phyloP scores from a whole-genome alignment of 2,113 vertebrate genomes.

The Perca fluviatilis region DNA sequence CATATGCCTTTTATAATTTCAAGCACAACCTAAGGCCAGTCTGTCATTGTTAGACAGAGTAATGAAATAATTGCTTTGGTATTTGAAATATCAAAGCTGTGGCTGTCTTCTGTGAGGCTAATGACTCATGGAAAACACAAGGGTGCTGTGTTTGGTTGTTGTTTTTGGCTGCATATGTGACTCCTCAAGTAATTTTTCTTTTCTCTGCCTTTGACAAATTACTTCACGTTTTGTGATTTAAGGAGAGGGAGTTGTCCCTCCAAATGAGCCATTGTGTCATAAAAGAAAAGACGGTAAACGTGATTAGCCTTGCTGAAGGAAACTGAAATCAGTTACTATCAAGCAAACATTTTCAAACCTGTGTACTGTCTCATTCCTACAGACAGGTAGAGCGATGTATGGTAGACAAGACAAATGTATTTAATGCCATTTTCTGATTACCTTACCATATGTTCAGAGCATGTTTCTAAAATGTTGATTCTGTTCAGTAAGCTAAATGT shows the following conservation, averaged over 20 bases:
- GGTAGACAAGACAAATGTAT: neutral
- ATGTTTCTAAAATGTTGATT: slow-evolving; percentile 21
- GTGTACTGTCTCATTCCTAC: neutral
- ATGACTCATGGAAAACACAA: slow-evolving; percentile 52
- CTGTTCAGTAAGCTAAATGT: slow-evolving; percentile 10
- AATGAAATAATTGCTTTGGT: slow-evolving; percentile 54
- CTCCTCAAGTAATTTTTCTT: slow-evolving; percentile 30
- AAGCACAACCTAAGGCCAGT: slow-evolving; percentile 16
- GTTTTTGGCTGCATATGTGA: slow-evolving; percentile 28
- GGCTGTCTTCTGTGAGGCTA: slow-evolving; percentile 1
- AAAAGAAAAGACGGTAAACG: slow-evolving; percentile 10
- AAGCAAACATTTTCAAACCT: neutral
- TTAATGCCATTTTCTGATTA: slow-evolving; percentile 27
- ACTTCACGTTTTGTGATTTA: slow-evolving; percentile 21
- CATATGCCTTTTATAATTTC: slow-evolving; percentile 31
- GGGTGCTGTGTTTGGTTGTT: slow-evolving; percentile 20
- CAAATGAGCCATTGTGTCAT: slow-evolving; percentile 13
- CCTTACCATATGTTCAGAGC: slow-evolving; percentile 2
- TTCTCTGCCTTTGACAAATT: slow-evolving; percentile 31
- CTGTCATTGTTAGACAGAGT: slow-evolving; percentile 41
- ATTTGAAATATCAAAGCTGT: slow-evolving; percentile 46
- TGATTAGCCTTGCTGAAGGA: slow-evolving; percentile 28
- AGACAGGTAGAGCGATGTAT: neutral
- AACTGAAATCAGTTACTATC: slow-evolving; percentile 22
- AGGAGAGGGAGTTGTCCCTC: slow-evolving; percentile 8